Conservation (phyloP, 2,888 invertebrate species). For the Lepidochitona cinerea region DNA sequence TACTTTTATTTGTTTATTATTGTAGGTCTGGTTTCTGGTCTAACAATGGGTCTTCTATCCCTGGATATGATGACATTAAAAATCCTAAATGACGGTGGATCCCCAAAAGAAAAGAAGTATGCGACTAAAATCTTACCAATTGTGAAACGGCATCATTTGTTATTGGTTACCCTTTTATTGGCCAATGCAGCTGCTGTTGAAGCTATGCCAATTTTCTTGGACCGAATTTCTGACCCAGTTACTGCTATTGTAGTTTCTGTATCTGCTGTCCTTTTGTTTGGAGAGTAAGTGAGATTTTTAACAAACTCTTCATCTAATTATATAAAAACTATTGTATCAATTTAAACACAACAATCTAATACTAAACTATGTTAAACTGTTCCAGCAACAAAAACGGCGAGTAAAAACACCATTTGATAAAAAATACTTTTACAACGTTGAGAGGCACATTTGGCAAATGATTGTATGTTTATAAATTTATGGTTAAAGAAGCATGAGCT, state of each 20-base stretch:
- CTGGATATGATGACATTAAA: conserved; percentile 64
- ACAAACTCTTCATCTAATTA: background rate
- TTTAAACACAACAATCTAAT: no score
- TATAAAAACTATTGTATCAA: no score
- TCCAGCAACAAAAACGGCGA: no score
- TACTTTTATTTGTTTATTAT: conserved; percentile 10
- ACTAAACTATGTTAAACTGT: background rate
- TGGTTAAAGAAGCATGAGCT: no score
- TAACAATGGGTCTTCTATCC: conserved; percentile 68
- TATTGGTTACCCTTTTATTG: conserved; percentile 68
- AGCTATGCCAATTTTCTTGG: conserved; percentile 69
- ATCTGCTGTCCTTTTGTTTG: conserved; percentile 68
- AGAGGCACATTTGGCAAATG: no score
- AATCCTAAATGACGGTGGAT: conserved; percentile 64
- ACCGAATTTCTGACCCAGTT: conserved; percentile 64
- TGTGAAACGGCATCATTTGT: conserved; percentile 64
- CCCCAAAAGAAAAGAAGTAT: conserved; percentile 56
- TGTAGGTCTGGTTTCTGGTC: conserved; percentile 69
- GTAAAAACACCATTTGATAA: no score
- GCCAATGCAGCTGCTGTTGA: conserved; percentile 69
- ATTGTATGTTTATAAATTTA: no score
- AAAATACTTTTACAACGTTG: no score
- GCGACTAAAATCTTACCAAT: conserved; percentile 65
- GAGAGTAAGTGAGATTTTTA: conserved; percentile 61
- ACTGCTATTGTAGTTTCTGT: conserved; percentile 67